Evolutionary conservation across 2,113 vertebrate genomes (phyloP).

Genomic region (Lontra canadensis): DNA sequence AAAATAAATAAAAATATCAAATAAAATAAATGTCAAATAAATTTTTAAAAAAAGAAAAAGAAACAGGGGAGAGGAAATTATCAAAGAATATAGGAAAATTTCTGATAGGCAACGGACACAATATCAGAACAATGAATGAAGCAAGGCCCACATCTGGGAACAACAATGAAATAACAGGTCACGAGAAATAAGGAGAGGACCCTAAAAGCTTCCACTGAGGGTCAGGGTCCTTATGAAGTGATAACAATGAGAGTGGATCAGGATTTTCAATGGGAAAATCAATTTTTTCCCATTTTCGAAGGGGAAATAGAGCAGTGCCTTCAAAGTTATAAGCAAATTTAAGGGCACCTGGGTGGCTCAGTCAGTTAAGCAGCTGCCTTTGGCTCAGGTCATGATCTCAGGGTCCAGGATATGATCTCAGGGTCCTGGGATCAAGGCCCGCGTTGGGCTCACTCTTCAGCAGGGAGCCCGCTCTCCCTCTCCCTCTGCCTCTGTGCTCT

Average conservation of each 20-base stretch:
- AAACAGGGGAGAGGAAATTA: background rate
- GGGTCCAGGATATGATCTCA: no score
- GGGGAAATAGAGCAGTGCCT: background rate
- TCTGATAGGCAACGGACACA: background rate
- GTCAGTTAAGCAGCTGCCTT: no score
- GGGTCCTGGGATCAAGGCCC: no score
- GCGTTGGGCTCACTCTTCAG: no score
- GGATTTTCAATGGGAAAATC: background rate
- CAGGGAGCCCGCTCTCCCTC: no score
- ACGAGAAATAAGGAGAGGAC: background rate
- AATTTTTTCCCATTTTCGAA: background rate
- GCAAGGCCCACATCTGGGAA: background rate
- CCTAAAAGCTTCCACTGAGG: background rate
- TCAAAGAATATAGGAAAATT: background rate
- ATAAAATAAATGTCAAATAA: no score
- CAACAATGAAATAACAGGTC: background rate
- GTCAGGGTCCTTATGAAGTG: background rate
- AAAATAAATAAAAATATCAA: background rate
- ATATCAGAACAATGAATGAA: background rate
- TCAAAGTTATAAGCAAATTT: conserved; percentile 7
- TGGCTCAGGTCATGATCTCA: no score
- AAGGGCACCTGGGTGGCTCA: no score
- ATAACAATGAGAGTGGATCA: background rate
- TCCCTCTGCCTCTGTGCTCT: no score
- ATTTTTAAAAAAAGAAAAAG: background rate